phyloP scores from a whole-genome alignment of 2,113 vertebrate species.

The Hippolais icterina region DNA sequence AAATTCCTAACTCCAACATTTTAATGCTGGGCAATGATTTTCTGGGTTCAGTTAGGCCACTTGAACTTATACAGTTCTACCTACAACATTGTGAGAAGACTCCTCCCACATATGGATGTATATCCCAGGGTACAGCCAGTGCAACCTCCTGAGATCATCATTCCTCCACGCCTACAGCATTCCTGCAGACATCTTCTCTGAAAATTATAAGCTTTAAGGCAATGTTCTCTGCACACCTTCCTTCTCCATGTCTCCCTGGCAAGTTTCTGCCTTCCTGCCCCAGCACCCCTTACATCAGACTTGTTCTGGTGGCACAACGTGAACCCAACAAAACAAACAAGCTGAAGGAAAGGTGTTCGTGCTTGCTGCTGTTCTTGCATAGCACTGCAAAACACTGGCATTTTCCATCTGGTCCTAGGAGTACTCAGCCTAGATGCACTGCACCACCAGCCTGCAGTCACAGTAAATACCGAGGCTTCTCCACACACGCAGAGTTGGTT shows the following conservation, averaged over 20 bases:
- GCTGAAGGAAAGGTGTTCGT: not conserved
- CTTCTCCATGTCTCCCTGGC: not conserved
- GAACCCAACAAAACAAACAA: not conserved
- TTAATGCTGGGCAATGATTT: not conserved
- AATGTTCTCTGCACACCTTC: not conserved
- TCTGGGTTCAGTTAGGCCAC: not conserved
- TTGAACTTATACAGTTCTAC: not conserved
- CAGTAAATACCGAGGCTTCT: not conserved
- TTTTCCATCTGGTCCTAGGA: not conserved
- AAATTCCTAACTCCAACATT: not conserved
- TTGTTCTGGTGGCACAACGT: not conserved
- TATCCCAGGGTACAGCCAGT: not conserved
- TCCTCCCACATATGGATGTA: not conserved
- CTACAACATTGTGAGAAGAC: not conserved
- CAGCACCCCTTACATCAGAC: not conserved
- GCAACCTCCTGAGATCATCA: not conserved
- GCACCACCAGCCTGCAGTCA: rapidly evolving
- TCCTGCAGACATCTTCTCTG: not conserved
- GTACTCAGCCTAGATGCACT: not conserved
- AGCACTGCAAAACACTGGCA: not conserved
- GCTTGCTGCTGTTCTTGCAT: not conserved
- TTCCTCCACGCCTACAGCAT: not conserved
- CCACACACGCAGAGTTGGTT: not conserved
- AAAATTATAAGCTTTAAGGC: not conserved
- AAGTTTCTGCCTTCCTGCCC: not conserved